Evolutionary conservation across 2,888 invertebrate genomes (phyloP).

Genomic region (Plebejus melissa): DNA sequence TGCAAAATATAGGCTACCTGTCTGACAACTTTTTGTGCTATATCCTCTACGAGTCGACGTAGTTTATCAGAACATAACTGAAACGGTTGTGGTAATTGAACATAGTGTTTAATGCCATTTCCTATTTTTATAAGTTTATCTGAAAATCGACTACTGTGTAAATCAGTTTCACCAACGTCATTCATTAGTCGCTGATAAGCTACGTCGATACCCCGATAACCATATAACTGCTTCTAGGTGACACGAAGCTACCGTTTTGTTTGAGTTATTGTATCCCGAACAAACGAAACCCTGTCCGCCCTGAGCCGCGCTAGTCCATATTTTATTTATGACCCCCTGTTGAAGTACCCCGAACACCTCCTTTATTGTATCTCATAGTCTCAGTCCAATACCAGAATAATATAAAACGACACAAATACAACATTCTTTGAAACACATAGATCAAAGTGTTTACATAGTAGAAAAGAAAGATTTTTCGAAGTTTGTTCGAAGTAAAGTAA

Average conservation of each 20-base stretch:
- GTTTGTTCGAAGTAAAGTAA: neutral
- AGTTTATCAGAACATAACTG: constrained; percentile 36
- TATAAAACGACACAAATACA: constrained; percentile 42
- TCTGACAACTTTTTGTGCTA: constrained; percentile 59
- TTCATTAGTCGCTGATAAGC: constrained; percentile 50
- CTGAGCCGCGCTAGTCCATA: constrained; percentile 58
- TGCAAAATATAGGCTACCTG: constrained; percentile 62
- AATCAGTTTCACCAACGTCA: neutral
- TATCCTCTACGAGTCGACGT: constrained; percentile 56
- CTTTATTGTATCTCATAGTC: constrained; percentile 60
- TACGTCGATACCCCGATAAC: constrained; percentile 56
- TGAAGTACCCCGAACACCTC: constrained; percentile 33
- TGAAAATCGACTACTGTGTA: neutral
- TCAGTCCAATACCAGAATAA: constrained; percentile 47
- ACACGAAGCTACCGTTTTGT: constrained; percentile 73
- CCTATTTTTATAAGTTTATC: neutral
- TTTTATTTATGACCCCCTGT: constrained; percentile 53
- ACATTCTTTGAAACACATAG: constrained; percentile 26
- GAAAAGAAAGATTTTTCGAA: constrained; percentile 5
- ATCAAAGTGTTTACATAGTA: neutral
- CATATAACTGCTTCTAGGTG: constrained; percentile 74
- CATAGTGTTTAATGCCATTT: neutral
- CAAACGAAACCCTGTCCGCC: constrained; percentile 65
- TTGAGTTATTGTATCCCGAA: constrained; percentile 62
- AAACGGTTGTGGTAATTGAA: neutral